phyloP scores from a whole-genome alignment of 1,140 invertebrate species.

The Ips nitidus region DNA sequence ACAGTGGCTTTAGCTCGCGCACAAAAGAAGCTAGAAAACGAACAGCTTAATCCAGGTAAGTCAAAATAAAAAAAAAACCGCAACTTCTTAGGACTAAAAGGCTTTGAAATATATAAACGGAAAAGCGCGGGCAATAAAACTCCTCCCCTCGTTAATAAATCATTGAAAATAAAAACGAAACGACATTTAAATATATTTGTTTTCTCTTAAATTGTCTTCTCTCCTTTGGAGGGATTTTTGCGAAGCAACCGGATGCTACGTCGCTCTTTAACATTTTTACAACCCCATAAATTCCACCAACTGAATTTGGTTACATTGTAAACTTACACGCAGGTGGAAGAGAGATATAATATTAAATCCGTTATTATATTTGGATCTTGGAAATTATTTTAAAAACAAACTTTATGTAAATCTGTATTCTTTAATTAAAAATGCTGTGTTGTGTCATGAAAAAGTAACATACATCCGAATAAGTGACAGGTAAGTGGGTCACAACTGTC shows the following conservation, averaged over 20 bases:
- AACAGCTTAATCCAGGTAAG: conserved; percentile 43
- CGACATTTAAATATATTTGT: conserved; percentile 46
- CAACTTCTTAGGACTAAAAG: conserved; percentile 1
- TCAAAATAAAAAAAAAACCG: conserved; percentile 4
- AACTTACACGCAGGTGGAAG: background rate
- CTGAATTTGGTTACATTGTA: conserved; percentile 44
- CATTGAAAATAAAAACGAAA: conserved; percentile 35
- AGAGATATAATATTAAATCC: too few relatives aligned
- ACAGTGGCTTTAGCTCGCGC: conserved; percentile 21
- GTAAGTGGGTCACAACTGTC: too few relatives aligned
- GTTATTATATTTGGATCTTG: too few relatives aligned
- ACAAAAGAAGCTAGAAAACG: conserved; percentile 38
- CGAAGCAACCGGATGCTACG: conserved; percentile 35
- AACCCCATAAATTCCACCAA: conserved; percentile 42
- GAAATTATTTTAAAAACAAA: too few relatives aligned
- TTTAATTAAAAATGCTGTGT: too few relatives aligned
- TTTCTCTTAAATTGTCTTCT: conserved; percentile 42
- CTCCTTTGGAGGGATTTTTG: conserved; percentile 32
- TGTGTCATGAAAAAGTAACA: too few relatives aligned
- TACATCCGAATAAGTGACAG: too few relatives aligned
- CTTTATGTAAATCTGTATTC: too few relatives aligned
- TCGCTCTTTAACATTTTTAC: conserved; percentile 44
- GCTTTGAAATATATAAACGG: background rate
- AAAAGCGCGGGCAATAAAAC: conserved; percentile 4
- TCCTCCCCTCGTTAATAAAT: conserved; percentile 21